phyloP scores from a whole-genome alignment of 2,888 invertebrate species.

The Pristionchus japonicus region DNA sequence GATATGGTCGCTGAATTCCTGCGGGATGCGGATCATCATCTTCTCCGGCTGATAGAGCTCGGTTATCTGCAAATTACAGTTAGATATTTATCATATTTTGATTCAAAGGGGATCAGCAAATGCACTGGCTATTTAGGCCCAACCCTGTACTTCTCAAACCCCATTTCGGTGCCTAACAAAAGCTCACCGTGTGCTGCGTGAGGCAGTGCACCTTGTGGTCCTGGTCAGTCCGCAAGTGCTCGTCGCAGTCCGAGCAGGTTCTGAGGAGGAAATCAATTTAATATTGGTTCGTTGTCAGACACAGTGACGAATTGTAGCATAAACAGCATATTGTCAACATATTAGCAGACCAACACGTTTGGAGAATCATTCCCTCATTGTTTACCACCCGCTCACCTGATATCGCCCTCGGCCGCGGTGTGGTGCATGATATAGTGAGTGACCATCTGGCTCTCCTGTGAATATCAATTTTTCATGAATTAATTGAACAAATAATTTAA shows the following conservation, averaged over 20 bases:
- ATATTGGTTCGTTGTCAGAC: too few relatives aligned
- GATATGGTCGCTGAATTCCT: neutral
- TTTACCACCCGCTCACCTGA: neutral
- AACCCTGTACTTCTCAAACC: too few relatives aligned
- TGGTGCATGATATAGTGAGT: constrained; percentile 10
- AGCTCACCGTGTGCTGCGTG: neutral
- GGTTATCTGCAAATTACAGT: neutral
- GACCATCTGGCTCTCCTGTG: neutral
- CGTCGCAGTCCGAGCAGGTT: neutral
- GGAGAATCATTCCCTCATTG: neutral
- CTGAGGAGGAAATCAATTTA: neutral
- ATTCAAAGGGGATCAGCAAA: too few relatives aligned
- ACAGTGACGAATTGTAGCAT: too few relatives aligned
- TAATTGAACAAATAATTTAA: neutral
- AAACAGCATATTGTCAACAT: too few relatives aligned
- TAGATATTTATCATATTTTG: neutral
- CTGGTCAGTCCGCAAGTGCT: neutral
- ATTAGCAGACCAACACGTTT: neutral
- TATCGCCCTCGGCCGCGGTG: neutral
- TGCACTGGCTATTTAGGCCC: too few relatives aligned
- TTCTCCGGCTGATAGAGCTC: neutral
- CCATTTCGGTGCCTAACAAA: neutral
- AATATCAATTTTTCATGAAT: neutral
- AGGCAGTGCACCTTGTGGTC: neutral
- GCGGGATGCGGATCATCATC: neutral